A percentile compares a stretch with the other conserved stretches of the same genome.
Conservation (phyloP, 2,888 invertebrate genomes). For the Apoderus coryli region DNA sequence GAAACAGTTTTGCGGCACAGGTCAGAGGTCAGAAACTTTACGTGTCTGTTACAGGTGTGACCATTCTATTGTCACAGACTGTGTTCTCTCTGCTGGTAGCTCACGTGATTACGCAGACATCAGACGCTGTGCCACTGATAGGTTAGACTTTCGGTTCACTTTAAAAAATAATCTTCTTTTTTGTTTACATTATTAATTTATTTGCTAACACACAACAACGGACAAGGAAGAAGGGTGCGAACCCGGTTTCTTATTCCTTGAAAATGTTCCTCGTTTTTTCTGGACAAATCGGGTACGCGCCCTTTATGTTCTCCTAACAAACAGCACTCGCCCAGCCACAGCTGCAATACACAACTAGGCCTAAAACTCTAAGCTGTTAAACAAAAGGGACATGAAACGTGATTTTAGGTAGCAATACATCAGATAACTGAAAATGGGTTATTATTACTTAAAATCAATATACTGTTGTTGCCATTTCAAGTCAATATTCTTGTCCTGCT, state of each 20-base stretch:
- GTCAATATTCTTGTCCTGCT: too few species aligned
- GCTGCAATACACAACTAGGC: slow-evolving; percentile 28
- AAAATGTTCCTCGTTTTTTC: too few species aligned
- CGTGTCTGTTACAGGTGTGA: slow-evolving; percentile 85
- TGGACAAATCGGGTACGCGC: slow-evolving; percentile 25
- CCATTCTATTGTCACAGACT: slow-evolving; percentile 97
- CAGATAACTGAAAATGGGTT: too few species aligned
- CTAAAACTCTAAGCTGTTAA: too few species aligned
- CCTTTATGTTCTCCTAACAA: slow-evolving; percentile 29
- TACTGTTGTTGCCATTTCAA: too few species aligned
- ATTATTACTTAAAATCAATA: too few species aligned
- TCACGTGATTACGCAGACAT: slow-evolving; percentile 97
- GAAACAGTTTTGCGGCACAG: slow-evolving; percentile 32
- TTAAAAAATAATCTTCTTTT: too few species aligned
- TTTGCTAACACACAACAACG: slow-evolving; percentile 27
- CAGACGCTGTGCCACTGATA: slow-evolving; percentile 98
- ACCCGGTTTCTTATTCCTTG: too few species aligned
- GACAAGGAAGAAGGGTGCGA: slow-evolving; percentile 22
- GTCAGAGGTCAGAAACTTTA: slow-evolving; percentile 34
- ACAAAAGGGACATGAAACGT: too few species aligned
- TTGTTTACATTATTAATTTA: too few species aligned
- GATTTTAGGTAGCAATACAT: too few species aligned
- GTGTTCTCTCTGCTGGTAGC: slow-evolving; percentile 99
- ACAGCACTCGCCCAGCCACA: slow-evolving; percentile 33
- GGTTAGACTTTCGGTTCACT: slow-evolving; percentile 44